phyloP scores from a whole-genome alignment of 2,113 vertebrate genomes.

The Capra hircus region DNA sequence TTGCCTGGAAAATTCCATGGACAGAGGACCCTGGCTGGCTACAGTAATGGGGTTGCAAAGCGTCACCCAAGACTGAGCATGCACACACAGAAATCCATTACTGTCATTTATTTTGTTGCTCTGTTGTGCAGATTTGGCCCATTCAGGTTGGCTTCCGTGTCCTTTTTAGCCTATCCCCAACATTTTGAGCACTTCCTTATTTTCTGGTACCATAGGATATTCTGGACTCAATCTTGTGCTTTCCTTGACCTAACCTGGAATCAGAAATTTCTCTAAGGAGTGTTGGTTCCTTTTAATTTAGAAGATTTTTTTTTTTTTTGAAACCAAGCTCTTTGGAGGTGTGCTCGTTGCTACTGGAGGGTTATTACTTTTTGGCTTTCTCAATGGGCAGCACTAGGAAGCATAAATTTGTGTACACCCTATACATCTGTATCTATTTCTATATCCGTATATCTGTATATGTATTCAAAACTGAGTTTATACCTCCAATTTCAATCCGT shows the following conservation, averaged over 20 bases:
- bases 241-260: background rate
- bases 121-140: background rate
- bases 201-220: background rate
- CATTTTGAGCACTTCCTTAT: background rate
- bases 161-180: background rate
- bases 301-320: background rate
- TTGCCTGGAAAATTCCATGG: background rate
- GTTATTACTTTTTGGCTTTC: background rate
- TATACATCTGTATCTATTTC: fast-evolving
- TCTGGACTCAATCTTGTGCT: background rate
- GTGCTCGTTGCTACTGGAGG: background rate
- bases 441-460: fast-evolving
- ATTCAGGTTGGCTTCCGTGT: background rate
- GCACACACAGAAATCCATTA: background rate
- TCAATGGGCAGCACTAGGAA: too few species aligned
- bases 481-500: fast-evolving
- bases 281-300: background rate
- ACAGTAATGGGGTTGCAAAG: background rate
- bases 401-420: background rate
- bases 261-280: background rate
- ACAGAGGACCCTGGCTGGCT: background rate
- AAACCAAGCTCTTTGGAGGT: background rate
- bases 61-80: background rate
- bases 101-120: background rate
- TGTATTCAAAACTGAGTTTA: background rate